Evolutionary conservation across 2,888 invertebrate genomes (phyloP), one percentile per base, ranked within the genome.

Genomic region (Cepaea hortensis): DNA sequence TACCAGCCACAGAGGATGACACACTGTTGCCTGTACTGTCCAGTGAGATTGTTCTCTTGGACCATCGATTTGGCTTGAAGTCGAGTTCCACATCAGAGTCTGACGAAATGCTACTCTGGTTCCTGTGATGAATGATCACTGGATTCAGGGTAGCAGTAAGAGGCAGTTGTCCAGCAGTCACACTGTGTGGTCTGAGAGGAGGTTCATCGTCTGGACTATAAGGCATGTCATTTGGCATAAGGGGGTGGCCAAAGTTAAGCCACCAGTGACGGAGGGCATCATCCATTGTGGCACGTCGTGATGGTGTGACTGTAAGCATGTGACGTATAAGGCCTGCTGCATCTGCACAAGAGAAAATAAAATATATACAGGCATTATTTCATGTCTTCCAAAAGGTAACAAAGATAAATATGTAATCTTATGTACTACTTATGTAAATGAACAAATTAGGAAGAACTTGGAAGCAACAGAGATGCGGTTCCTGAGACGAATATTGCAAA

Each of bases 181-280:
- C 13, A 48, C 55, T 76, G 76, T 84, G 65, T 62, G 75, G 48
- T 20, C 48, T 85, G 55, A 50, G 62, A 9, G 85, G 73, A 1
- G 72, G 85, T 20, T 85, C 85, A 46, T 85, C 88, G 81, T 90
- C 90, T 9, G 91, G 90, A 18, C 90, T 88, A 87, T 92, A 92
- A 5, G 90, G 91, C 68, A 89, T 89, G 46, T 90, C 90, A 77
- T 90, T 91, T 4, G 93, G 93, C 81, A 91, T 91, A 75, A 89
- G 87, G 23, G 89, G 90, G 88, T 91, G 92, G 65, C 93, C 93
- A 46, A 93, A 89, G 89, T 99, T 99, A 88, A 99, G 97, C 99
- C 99, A 99, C 97, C 98, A 97, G 95, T 99, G 98, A 77, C 96
- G 96, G 94, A 99, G 98, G 89, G 99, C 98, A 94, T 97, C 98